Evolutionary conservation across 1,140 invertebrate genomes (phyloP).

Genomic region (Drosophila mayri): DNA sequence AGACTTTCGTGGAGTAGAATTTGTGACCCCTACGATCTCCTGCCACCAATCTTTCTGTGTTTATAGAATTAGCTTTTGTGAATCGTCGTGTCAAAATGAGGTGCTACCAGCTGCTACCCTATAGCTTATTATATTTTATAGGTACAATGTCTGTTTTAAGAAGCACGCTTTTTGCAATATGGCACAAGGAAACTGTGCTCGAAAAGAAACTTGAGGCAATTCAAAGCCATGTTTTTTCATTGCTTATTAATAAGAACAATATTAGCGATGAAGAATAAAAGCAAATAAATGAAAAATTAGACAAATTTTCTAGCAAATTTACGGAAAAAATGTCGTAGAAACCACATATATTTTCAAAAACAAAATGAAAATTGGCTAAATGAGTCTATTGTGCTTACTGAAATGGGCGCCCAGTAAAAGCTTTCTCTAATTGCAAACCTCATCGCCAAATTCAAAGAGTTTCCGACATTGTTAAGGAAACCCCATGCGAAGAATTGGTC

Average conservation of each 20-base stretch:
- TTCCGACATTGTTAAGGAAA: background rate
- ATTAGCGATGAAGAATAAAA: background rate
- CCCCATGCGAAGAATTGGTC: background rate
- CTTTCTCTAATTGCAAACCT: background rate
- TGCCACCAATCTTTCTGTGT: background rate
- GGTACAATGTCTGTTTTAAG: background rate
- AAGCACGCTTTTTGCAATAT: background rate
- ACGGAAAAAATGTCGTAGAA: background rate
- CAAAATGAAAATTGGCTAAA: slow-evolving; percentile 2
- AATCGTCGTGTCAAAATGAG: background rate
- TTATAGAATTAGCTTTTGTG: background rate
- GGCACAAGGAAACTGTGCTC: background rate
- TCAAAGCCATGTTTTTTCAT: slow-evolving; percentile 2
- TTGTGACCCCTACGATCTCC: background rate
- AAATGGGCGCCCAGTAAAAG: background rate
- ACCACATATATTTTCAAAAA: background rate
- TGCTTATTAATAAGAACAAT: background rate
- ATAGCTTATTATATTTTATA: background rate
- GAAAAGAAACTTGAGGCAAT: slow-evolving; percentile 1
- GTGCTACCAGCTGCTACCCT: slow-evolving; percentile 1
- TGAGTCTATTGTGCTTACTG: background rate
- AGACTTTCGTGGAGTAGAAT: background rate
- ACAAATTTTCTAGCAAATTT: background rate
- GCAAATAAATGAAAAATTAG: slow-evolving; percentile 2
- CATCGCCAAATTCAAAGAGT: background rate